Conservation (phyloP, 1,140 invertebrate genomes). For the Diachasmimorpha longicaudata region DNA sequence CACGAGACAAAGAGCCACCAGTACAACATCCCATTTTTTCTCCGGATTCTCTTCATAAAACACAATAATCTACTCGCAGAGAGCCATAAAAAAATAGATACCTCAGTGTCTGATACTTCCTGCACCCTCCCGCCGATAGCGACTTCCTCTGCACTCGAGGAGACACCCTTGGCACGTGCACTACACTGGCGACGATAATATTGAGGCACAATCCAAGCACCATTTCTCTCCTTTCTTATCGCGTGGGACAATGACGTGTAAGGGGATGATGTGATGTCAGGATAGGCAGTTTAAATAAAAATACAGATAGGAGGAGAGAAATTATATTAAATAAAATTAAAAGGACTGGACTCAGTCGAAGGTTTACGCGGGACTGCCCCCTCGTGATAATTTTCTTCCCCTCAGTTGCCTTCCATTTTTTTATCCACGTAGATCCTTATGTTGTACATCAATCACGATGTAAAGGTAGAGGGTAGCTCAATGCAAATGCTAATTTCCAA, state of each 20-base stretch:
- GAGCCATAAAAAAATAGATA: neutral
- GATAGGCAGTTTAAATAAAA: too few species aligned
- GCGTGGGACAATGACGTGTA: neutral
- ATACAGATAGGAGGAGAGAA: too few species aligned
- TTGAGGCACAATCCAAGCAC: neutral
- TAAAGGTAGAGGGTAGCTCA: neutral
- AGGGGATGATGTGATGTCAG: too few species aligned
- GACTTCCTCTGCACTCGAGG: neutral
- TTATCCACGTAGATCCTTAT: neutral
- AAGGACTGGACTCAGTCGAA: too few species aligned
- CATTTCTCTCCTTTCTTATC: neutral
- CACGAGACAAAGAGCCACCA: neutral
- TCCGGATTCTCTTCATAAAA: neutral
- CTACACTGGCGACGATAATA: neutral
- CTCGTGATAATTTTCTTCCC: too few species aligned
- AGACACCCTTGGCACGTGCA: neutral
- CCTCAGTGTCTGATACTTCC: neutral
- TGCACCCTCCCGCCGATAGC: neutral
- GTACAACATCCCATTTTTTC: neutral
- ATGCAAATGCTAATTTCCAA: slow-evolving; percentile 20
- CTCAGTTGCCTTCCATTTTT: too few species aligned
- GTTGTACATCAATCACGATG: neutral
- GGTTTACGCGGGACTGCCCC: too few species aligned
- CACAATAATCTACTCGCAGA: neutral
- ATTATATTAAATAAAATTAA: too few species aligned